Conservation (phyloP, 2,888 invertebrate species). For the Fragum fragum region DNA sequence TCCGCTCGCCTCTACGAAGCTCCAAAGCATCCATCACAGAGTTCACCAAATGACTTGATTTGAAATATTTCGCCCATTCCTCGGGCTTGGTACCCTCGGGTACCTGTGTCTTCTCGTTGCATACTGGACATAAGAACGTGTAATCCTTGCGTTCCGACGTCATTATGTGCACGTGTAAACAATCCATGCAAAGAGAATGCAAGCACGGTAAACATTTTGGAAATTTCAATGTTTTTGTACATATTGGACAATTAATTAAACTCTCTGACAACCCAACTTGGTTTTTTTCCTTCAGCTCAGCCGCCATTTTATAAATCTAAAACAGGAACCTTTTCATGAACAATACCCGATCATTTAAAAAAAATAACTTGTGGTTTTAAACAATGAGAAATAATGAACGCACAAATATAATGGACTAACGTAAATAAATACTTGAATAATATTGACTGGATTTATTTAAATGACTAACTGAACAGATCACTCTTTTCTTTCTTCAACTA, state of each 20-base stretch:
- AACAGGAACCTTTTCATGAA: too few relatives aligned
- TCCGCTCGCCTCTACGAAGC: slow-evolving; percentile 55
- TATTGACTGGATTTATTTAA: background rate
- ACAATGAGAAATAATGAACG: background rate
- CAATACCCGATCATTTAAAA: too few relatives aligned
- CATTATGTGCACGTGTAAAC: slow-evolving; percentile 57
- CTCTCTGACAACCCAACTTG: slow-evolving; percentile 45
- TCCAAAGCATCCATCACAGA: slow-evolving; percentile 58
- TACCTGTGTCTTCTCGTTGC: slow-evolving; percentile 39
- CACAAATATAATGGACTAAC: background rate
- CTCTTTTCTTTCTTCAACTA: background rate
- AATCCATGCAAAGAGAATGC: slow-evolving; percentile 61
- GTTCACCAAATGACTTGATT: slow-evolving; percentile 55
- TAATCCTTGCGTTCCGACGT: slow-evolving; percentile 31
- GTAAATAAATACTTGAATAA: background rate
- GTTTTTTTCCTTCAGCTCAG: slow-evolving; percentile 18
- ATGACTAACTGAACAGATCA: background rate
- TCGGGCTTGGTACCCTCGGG: slow-evolving; percentile 44
- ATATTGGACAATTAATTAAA: slow-evolving; percentile 60
- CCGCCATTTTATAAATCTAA: slow-evolving; percentile 2
- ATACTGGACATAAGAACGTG: slow-evolving; percentile 60
- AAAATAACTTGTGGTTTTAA: background rate
- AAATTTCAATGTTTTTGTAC: slow-evolving; percentile 50
- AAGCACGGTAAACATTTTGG: slow-evolving; percentile 64
- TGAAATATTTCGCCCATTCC: slow-evolving; percentile 62